Percentiles rank a stretch among this genome's conserved stretches.
These are phyloP conservation scores for Campoplex nolae DNA, from an alignment of 2,888 invertebrate genomes.

Conservation along the genomic window DNA sequence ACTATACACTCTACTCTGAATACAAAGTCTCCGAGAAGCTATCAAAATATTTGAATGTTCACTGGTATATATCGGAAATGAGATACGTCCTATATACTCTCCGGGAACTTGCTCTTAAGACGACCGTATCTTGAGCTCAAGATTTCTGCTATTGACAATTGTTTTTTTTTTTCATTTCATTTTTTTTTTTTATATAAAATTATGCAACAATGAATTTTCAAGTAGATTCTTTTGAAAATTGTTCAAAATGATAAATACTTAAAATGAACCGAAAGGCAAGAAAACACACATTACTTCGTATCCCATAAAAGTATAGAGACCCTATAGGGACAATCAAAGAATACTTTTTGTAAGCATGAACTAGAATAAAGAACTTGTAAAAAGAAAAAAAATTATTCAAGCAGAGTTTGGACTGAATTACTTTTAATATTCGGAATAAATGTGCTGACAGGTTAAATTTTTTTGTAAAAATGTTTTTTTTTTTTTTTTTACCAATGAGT, in stretches of 20 bases:
- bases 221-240: neutral
- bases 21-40: constrained; percentile 24
- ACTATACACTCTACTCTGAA: neutral
- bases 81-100: neutral
- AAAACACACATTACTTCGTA: too few relatives aligned
- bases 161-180: neutral
- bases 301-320: too few relatives aligned
- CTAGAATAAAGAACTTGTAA: too few relatives aligned
- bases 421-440: too few relatives aligned
- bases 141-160: neutral
- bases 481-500: too few relatives aligned
- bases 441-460: neutral
- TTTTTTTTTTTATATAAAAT: neutral
- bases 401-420: too few relatives aligned
- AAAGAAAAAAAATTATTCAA: too few relatives aligned
- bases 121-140: neutral
- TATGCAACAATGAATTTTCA: neutral
- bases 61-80: neutral
- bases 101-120: neutral
- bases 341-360: too few relatives aligned
- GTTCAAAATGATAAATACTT: too few relatives aligned
- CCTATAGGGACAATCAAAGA: too few relatives aligned
- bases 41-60: constrained; percentile 20
- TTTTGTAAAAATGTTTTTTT: neutral
- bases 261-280: too few relatives aligned